Evolutionary conservation across 2,888 invertebrate genomes (phyloP).

Genomic region (Ferrisia virgata): DNA sequence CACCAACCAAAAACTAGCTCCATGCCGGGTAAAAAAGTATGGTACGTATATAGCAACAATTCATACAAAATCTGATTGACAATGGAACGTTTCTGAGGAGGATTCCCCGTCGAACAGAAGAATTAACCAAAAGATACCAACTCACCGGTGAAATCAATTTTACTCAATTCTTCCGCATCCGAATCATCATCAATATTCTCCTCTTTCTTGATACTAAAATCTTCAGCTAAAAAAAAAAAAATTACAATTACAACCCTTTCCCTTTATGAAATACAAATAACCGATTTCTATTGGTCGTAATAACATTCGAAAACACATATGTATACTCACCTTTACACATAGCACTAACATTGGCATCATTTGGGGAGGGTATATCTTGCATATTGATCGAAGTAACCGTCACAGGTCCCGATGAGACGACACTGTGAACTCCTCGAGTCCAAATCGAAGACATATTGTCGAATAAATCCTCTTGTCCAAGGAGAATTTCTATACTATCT

Average conservation of each 20-base stretch:
- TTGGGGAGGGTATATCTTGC: slow-evolving; percentile 47
- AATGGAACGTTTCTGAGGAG: too few relatives aligned
- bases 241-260: not conserved
- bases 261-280: too few relatives aligned
- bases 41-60: too few relatives aligned
- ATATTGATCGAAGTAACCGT: slow-evolving; percentile 51
- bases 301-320: not conserved
- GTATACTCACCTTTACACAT: not conserved
- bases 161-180: slow-evolving; percentile 73
- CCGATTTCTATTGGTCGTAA: too few relatives aligned
- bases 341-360: slow-evolving; percentile 6
- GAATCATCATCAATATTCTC: slow-evolving; percentile 58
- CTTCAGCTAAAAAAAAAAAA: slow-evolving; percentile 35
- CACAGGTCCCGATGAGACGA: slow-evolving; percentile 51
- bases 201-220: slow-evolving; percentile 41
- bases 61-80: too few relatives aligned
- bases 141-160: slow-evolving; percentile 66
- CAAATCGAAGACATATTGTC: slow-evolving; percentile 42
- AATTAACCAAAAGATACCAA: not conserved
- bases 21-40: too few relatives aligned
- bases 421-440: slow-evolving; percentile 47
- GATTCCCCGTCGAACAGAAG: not conserved
- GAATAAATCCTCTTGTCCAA: not conserved
- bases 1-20: too few relatives aligned
- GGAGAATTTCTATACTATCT: not conserved